A percentile compares a stretch with the other conserved stretches of the same genome.
phyloP scores from a whole-genome alignment of 2,888 invertebrate species.

The Eupithecia abbreviata region DNA sequence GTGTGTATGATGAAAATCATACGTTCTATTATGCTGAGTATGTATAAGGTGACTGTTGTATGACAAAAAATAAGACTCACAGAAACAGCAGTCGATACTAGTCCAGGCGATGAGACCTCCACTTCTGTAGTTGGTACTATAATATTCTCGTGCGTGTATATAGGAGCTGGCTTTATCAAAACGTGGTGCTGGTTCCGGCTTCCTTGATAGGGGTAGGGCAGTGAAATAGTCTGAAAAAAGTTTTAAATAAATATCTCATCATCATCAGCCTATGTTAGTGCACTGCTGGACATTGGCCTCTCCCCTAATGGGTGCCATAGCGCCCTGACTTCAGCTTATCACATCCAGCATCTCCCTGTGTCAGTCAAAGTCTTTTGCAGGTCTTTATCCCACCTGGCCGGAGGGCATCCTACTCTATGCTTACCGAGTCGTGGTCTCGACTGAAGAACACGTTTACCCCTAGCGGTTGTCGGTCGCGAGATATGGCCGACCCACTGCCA shows the following conservation, averaged over 20 bases:
- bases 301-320: too few relatives aligned
- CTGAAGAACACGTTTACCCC: too few relatives aligned
- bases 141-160: slow-evolving; percentile 24
- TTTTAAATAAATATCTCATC: not conserved
- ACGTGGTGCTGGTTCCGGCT: slow-evolving; percentile 19
- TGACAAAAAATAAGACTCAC: slow-evolving; percentile 30
- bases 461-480: too few relatives aligned
- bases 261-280: too few relatives aligned
- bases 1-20: not conserved
- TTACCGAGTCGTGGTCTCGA: too few relatives aligned
- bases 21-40: not conserved
- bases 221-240: slow-evolving; percentile 33
- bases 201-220: slow-evolving; percentile 37
- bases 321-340: too few relatives aligned
- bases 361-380: too few relatives aligned
- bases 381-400: too few relatives aligned
- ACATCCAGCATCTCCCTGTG: too few relatives aligned
- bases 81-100: slow-evolving; percentile 35
- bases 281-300: too few relatives aligned
- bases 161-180: slow-evolving; percentile 27
- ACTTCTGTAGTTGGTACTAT: slow-evolving; percentile 38
- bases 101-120: slow-evolving; percentile 28
- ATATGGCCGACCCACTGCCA: too few relatives aligned
- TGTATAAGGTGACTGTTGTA: not conserved
- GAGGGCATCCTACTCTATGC: too few relatives aligned